phyloP scores from a whole-genome alignment of 2,888 invertebrate species.

The Tipula helvola region DNA sequence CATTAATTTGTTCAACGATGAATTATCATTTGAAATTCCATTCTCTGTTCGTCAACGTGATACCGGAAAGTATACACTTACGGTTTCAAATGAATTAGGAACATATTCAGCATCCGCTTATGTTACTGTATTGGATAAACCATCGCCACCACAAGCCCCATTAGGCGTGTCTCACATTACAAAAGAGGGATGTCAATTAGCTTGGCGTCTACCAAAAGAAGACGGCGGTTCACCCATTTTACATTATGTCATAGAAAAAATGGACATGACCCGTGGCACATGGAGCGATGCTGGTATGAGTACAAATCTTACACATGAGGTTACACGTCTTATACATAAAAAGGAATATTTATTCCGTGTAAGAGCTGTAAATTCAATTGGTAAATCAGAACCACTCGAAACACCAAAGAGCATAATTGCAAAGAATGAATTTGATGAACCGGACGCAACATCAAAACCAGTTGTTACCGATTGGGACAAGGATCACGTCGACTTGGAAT shows the following conservation, averaged over 20 bases:
- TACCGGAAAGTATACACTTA: constrained; percentile 72
- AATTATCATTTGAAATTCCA: constrained; percentile 76
- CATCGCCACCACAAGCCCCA: constrained; percentile 76
- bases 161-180: constrained; percentile 70
- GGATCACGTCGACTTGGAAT: constrained; percentile 84
- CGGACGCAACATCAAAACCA: constrained; percentile 88
- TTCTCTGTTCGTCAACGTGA: constrained; percentile 63
- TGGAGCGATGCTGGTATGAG: constrained; percentile 92
- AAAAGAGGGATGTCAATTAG: constrained; percentile 76
- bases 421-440: constrained; percentile 94
- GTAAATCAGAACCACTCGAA: constrained; percentile 91
- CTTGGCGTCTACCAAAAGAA: constrained; percentile 78
- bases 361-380: constrained; percentile 90
- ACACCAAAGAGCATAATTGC: constrained; percentile 80
- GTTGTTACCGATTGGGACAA: constrained; percentile 85
- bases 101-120: constrained; percentile 68
- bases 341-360: constrained; percentile 97
- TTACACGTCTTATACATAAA: constrained; percentile 79
- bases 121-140: constrained; percentile 79
- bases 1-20: constrained; percentile 64
- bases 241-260: constrained; percentile 92
- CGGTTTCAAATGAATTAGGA: constrained; percentile 72
- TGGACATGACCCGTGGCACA: constrained; percentile 89
- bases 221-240: constrained; percentile 93
- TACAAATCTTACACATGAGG: constrained; percentile 63